These are phyloP conservation scores for Tipula unca DNA, from an alignment of 2,888 invertebrate genomes.

Conservation along the genomic window DNA sequence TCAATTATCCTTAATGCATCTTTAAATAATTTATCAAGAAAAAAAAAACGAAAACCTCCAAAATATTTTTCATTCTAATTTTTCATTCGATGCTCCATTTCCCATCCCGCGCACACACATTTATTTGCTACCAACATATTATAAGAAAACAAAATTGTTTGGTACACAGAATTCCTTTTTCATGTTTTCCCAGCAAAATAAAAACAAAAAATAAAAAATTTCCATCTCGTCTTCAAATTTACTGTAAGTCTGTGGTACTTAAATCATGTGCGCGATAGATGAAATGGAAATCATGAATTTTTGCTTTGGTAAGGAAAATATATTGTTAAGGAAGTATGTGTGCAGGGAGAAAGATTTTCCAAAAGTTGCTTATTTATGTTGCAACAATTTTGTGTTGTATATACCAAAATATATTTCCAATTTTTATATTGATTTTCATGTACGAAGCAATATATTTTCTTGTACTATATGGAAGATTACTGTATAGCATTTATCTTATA, in stretches of 20 bases:
- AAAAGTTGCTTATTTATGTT: slow-evolving; percentile 8
- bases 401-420: neutral
- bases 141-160: neutral
- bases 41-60: neutral
- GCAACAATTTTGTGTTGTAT: neutral
- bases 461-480: neutral
- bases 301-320: neutral
- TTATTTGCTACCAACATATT: neutral
- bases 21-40: slow-evolving; percentile 1
- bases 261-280: slow-evolving; percentile 8
- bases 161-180: neutral
- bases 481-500: neutral
- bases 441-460: neutral
- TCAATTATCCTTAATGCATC: slow-evolving; percentile 14
- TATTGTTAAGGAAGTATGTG: neutral
- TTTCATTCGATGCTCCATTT: neutral
- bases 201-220: neutral
- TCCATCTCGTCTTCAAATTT: slow-evolving; percentile 4
- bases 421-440: neutral
- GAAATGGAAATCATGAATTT: slow-evolving; percentile 8
- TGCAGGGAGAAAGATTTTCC: neutral
- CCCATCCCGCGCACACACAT: neutral
- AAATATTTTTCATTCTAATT: neutral
- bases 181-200: neutral
- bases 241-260: slow-evolving; percentile 8